Evolutionary conservation across 1,140 invertebrate genomes (phyloP), one percentile per base, ranked within the genome.

Genomic region (Plectrocnemia conspersa): DNA sequence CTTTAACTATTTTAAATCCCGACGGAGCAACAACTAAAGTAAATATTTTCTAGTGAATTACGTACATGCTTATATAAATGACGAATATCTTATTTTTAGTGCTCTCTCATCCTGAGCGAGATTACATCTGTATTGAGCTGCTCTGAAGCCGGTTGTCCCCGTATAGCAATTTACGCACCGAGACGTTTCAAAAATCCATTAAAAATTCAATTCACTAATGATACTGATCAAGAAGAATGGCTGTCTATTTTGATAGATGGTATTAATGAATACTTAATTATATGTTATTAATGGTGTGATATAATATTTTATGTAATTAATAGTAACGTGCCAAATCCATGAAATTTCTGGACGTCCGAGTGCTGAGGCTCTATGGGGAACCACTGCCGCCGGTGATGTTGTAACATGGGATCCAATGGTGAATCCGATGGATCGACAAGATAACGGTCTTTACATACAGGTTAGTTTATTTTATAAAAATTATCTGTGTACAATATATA

Each of bases 151-250:
- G 84, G 84, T 27, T 79, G 75, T 66, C 84, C 87, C 2, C 75
- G 85, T 52, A 71, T 91, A 47, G 80, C 82, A 1, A 74, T 91
- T 61, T 79, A 87, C 65, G 82, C 84, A 2, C 81, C 86, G 10
- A 73, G 78, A 59, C 71, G 86, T 62, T 73, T 68, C 29, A 70
- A 71, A 35, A 71, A 70, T 58, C 70, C 77, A 5, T 73, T 91
- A 6, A 81, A 82, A 68, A 69, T 92, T 52, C 81, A 87, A 70
- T 88, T 91, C 70, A 69, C 76, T 15, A 82, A 83, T 61, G 89
- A 92, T 70, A 80, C 81, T 32, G 86, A 91, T 71, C 79, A 89
- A 71, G 88, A 91, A 73, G 89, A 93, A 66, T 93, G 90, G 90
- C 79, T 91, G 40, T 80, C 82, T 27, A 80, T 89, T 65, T 77